Percentiles rank a stretch among this genome's conserved stretches.
These are phyloP conservation scores for Xyrichtys novacula DNA, from an alignment of 2,797 vertebrate genomes.

Conservation along the genomic window DNA sequence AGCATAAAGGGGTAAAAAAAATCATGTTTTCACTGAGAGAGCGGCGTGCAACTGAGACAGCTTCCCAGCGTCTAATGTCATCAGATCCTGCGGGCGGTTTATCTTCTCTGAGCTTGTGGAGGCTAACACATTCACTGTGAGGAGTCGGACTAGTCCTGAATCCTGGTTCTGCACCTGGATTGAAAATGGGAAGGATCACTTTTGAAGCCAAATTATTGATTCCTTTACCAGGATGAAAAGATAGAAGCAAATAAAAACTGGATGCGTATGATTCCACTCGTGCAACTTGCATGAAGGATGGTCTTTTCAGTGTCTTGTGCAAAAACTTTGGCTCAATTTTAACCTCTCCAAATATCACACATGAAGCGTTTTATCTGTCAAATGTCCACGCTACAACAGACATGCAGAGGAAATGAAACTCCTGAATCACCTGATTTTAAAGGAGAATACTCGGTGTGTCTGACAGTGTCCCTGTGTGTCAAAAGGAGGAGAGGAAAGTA, in stretches of 20 bases:
- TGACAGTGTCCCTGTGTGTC: neutral
- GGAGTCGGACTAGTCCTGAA: slow-evolving; percentile 21
- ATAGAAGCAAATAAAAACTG: neutral
- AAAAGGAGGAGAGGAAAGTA: neutral
- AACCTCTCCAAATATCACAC: slow-evolving; percentile 43
- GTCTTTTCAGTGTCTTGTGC: slow-evolving; percentile 6
- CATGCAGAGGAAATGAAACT: neutral
- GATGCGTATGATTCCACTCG: too few species aligned
- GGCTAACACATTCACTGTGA: slow-evolving; percentile 32
- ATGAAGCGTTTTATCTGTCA: slow-evolving; percentile 23
- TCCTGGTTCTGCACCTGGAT: neutral
- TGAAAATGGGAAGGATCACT: neutral
- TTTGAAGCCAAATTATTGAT: too few species aligned
- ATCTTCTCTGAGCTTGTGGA: slow-evolving; percentile 13
- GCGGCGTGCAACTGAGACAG: slow-evolving; percentile 1
- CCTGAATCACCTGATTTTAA: slow-evolving; percentile 3
- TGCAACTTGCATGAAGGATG: slow-evolving; percentile 10
- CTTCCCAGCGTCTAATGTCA: slow-evolving; percentile 36
- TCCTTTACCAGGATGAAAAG: slow-evolving; percentile 17
- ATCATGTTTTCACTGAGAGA: slow-evolving; percentile 24
- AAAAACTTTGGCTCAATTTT: slow-evolving; percentile 32
- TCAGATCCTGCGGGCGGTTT: slow-evolving; percentile 11
- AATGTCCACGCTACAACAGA: slow-evolving; percentile 30
- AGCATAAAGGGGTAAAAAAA: slow-evolving; percentile 15
- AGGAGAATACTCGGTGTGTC: neutral